Percentiles rank a stretch among this genome's conserved stretches.
phyloP scores from a whole-genome alignment of 2,113 vertebrate genomes.

The Gymnobelideus leadbeateri region DNA sequence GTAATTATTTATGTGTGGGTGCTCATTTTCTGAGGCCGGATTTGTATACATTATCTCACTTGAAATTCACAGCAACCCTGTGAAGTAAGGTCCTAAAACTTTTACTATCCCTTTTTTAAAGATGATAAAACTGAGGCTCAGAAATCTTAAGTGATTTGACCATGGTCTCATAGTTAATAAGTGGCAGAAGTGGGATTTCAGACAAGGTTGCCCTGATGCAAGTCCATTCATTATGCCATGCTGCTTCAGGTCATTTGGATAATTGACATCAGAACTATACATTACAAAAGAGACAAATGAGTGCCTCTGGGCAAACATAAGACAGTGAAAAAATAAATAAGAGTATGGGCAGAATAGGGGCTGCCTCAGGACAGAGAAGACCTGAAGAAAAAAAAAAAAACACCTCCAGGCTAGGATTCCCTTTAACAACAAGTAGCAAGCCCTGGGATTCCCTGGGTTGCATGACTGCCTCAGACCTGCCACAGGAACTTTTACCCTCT shows the following conservation, averaged over 20 bases:
- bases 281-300: background rate
- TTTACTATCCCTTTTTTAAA: background rate
- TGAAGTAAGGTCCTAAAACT: background rate
- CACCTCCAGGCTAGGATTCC: too few relatives aligned
- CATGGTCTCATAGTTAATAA: background rate
- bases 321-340: too few relatives aligned
- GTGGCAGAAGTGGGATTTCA: background rate
- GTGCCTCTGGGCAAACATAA: too few relatives aligned
- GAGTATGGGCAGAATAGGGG: too few relatives aligned
- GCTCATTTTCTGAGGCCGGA: too few relatives aligned
- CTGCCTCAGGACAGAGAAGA: too few relatives aligned
- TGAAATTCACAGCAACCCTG: background rate
- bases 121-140: background rate
- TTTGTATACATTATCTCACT: background rate
- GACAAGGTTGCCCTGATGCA: background rate
- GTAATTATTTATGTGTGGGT: too few relatives aligned
- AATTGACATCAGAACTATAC: background rate
- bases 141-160: background rate
- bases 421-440: too few relatives aligned
- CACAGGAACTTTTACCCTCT: too few relatives aligned
- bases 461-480: too few relatives aligned
- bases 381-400: too few relatives aligned
- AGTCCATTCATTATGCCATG: background rate
- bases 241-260: background rate
- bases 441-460: too few relatives aligned